Base-by-base conservation (phyloP, 2,888 invertebrate species). In the Ischnura elegans region DNA sequence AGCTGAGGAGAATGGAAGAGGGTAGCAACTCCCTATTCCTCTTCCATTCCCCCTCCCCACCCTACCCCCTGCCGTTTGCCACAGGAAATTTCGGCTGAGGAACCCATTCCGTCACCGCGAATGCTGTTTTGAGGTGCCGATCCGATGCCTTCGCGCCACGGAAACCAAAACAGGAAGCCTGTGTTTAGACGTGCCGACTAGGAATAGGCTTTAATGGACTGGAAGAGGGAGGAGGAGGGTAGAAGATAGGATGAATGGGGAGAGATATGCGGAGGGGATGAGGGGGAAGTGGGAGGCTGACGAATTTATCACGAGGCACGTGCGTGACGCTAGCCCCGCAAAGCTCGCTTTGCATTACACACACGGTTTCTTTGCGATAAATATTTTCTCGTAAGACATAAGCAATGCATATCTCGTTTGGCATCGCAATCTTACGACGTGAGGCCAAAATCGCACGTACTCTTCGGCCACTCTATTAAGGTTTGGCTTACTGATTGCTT, bases 111-210 rank as follows among this genome's bases (percentile, higher is more conserved):
- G 10, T 76, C 36, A 61, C 76, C 76, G 76, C 76, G 76, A 76
- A 76, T 36, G 76, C 76, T 76, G 76, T 76, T 76, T 76, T 76
- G 76, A 76, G 76, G 25, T 5, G 36, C 19, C 13, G 76, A 76
- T 76, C 76, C 76, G 76, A 76, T 76, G 76, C 46, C 45, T 46
- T 45, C 46, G 43, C 90, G 43, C 90, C 55, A 66, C n/a, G 51
- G 90, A 90, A 66, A 90, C 90, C 61, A 90, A 66, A 90, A 61
- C 61, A 42, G 61, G 90, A 61, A 90, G 55, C 42, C 36, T 13
- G 76, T 76, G 76, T 76, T 76, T 76, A 36, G 76, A 36, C 8
- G 8, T 36, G 76, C 76, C 36, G 76, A 36, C 76, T 76, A 76
- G 76, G 76, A 76, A 76, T 76, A 76, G 76, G 76, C 76, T 76